phyloP scores from a whole-genome alignment of 2,113 vertebrate genomes.

The Azemiops feae region DNA sequence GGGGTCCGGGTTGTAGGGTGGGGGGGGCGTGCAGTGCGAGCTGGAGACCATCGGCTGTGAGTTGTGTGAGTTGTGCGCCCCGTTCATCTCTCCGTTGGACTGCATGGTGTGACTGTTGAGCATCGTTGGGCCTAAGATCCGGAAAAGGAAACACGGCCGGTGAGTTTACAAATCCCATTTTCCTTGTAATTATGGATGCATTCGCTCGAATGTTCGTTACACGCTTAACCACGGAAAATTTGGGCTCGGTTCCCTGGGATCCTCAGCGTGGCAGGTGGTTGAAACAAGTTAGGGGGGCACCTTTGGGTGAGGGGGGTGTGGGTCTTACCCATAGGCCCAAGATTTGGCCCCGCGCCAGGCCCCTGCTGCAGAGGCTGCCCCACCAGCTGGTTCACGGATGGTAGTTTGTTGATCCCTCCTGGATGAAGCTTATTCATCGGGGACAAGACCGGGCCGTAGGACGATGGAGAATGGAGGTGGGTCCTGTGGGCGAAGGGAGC shows the following conservation, averaged over 20 bases:
- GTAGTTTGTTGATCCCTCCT: conserved; percentile 80
- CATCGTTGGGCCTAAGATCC: conserved; percentile 78
- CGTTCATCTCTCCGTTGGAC: conserved; percentile 87
- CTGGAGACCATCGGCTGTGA: conserved; percentile 89
- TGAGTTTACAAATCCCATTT: background rate
- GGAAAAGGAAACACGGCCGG: background rate
- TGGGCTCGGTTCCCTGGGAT: background rate
- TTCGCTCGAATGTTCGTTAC: no score
- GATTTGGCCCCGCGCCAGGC: conserved; percentile 62
- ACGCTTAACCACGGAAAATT: no score
- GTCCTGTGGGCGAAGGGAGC: conserved; percentile 65
- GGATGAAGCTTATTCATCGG: conserved; percentile 85
- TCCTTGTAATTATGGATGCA: background rate
- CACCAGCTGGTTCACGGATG: conserved; percentile 89
- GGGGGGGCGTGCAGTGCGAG: conserved; percentile 93
- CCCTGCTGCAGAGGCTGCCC: conserved; percentile 87
- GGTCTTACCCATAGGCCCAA: conserved; percentile 85
- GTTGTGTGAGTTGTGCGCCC: conserved; percentile 82
- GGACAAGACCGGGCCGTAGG: conserved; percentile 82
- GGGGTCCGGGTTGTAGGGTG: conserved; percentile 94
- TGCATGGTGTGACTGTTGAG: conserved; percentile 87
- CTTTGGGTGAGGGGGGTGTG: background rate
- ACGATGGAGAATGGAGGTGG: conserved; percentile 77
- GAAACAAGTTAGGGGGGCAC: conserved; percentile 2
- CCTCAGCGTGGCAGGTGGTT: background rate